Evolutionary conservation across 2,113 vertebrate genomes (phyloP).

Genomic region (Pomatostomus ruficeps): DNA sequence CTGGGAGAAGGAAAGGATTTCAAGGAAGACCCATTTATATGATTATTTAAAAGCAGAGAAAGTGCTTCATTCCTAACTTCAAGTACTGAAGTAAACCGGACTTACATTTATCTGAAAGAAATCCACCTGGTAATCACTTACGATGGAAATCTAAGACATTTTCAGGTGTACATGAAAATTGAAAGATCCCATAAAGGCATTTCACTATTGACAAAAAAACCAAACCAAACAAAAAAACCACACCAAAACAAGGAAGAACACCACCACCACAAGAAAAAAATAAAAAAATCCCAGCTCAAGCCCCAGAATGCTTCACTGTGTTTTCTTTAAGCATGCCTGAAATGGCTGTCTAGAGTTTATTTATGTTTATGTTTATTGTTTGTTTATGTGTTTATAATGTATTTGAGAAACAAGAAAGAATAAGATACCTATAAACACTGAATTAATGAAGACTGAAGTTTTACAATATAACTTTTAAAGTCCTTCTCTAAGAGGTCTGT

Average conservation of each 20-base stretch:
- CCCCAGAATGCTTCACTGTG: neutral
- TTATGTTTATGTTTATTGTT: no score
- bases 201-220: neutral
- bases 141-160: neutral
- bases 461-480: neutral
- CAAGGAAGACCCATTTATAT: neutral
- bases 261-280: neutral
- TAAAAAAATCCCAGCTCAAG: accelerated
- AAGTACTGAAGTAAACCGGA: neutral
- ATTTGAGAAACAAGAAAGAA: neutral
- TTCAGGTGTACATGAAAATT: neutral
- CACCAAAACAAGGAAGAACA: neutral
- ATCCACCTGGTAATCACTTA: neutral
- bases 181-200: neutral
- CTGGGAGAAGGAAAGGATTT: neutral
- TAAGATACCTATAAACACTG: neutral
- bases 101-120: neutral
- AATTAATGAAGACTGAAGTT: neutral
- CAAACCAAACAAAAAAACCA: neutral
- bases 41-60: neutral
- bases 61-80: neutral
- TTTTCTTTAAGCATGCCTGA: neutral
- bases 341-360: neutral
- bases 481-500: neutral
- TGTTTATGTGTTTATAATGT: no score